phyloP scores from a whole-genome alignment of 2,888 invertebrate genomes.

The Kryphioiulus occultus region DNA sequence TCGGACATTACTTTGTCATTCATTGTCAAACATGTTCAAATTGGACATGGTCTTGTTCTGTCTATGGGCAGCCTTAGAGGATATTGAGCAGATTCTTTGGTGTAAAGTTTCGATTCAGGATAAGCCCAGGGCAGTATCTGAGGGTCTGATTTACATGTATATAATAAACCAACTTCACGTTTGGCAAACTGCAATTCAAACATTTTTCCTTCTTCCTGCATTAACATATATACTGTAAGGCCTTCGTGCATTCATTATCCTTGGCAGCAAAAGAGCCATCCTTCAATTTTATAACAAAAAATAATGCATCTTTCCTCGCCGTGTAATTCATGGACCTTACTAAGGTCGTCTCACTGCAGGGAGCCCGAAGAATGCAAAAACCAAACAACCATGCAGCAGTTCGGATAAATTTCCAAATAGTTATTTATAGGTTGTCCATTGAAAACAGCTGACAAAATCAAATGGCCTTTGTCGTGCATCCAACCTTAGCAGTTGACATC shows the following conservation, averaged over 20 bases:
- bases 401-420: neutral
- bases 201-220: neutral
- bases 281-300: neutral
- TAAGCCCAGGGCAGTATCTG: too few relatives aligned
- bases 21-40: too few relatives aligned
- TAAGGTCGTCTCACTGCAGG: neutral
- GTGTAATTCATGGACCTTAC: neutral
- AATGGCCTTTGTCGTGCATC: neutral
- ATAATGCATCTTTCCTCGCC: neutral
- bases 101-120: too few relatives aligned
- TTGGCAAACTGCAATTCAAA: neutral
- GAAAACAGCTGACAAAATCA: neutral
- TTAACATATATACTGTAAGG: too few relatives aligned
- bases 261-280: constrained; percentile 9
- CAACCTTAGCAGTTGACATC: constrained; percentile 23
- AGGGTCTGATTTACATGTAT: neutral
- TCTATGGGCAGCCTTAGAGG: too few relatives aligned
- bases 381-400: neutral
- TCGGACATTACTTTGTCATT: too few relatives aligned
- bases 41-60: too few relatives aligned
- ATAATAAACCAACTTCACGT: neutral
- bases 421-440: neutral
- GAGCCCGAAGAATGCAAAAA: neutral
- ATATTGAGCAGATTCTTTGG: too few relatives aligned
- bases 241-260: too few relatives aligned